Percentiles rank a stretch among this genome's conserved stretches.
Evolutionary conservation across 1,140 invertebrate species (phyloP).

Genomic region (Paramacrobiotus metropolitanus): DNA sequence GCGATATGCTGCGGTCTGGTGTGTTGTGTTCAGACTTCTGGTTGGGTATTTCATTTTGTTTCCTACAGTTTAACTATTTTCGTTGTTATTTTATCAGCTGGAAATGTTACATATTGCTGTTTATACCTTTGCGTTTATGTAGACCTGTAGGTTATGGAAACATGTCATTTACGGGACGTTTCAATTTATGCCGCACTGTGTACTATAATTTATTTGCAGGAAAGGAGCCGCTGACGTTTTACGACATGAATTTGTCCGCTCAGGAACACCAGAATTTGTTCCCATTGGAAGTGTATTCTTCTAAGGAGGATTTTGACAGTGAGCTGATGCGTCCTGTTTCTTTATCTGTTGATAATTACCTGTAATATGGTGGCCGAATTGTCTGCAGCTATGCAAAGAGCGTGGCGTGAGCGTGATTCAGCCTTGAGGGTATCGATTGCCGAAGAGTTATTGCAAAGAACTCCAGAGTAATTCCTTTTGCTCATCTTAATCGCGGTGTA

Average conservation of each 20-base stretch:
- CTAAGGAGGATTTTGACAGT: conserved; percentile 76
- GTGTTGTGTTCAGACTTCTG: background rate
- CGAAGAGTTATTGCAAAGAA: conserved; percentile 63
- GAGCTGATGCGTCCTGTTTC: conserved; percentile 15
- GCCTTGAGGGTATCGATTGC: conserved; percentile 71
- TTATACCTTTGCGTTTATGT: too few species aligned
- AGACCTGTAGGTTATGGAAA: too few species aligned
- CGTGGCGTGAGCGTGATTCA: conserved; percentile 85
- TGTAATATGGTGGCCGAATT: too few species aligned
- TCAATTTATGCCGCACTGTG: too few species aligned
- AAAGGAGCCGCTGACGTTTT: conserved; percentile 87
- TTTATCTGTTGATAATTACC: conserved; percentile 9
- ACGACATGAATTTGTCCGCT: conserved; percentile 95
- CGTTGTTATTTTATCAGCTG: too few species aligned
- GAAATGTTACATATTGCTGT: too few species aligned
- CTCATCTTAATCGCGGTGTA: too few species aligned
- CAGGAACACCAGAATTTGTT: conserved; percentile 98
- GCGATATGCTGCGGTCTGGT: too few species aligned
- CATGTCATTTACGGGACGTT: too few species aligned
- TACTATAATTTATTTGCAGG: too few species aligned
- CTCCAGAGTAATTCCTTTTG: conserved; percentile 41
- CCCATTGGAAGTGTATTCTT: conserved; percentile 67
- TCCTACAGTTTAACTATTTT: too few species aligned
- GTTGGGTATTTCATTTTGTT: too few species aligned
- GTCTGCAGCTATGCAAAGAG: conserved; percentile 65